Percentiles rank a stretch among this genome's conserved stretches.
These are phyloP conservation scores for Acheta domesticus DNA, from an alignment of 2,888 invertebrate species.

Conservation along the genomic window DNA sequence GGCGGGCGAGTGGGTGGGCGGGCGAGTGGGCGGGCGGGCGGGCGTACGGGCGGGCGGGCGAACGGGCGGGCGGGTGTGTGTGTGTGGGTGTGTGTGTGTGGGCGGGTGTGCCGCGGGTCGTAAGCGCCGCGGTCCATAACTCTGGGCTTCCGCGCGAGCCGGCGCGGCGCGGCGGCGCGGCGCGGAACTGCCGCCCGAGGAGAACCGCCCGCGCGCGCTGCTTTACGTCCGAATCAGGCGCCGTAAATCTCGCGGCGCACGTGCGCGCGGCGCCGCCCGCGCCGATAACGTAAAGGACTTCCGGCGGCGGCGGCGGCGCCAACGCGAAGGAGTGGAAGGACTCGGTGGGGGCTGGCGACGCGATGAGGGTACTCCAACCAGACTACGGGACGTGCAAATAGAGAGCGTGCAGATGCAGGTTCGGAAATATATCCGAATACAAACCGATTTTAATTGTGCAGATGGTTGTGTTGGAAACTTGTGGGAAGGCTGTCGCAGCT, in stretches of 20 bases:
- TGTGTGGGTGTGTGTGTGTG: not conserved
- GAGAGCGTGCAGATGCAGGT: too few species aligned
- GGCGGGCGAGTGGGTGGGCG: not conserved
- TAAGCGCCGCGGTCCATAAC: not conserved
- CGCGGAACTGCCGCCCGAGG: not conserved
- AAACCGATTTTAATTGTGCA: too few species aligned
- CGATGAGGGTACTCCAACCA: too few species aligned
- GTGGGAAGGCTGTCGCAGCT: too few species aligned
- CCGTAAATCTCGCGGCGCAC: slow-evolving; percentile 8
- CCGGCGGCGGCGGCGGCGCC: not conserved
- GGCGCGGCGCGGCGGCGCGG: too few species aligned
- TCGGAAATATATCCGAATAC: too few species aligned
- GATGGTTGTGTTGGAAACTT: too few species aligned
- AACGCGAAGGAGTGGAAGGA: too few species aligned
- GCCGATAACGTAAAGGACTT: not conserved
- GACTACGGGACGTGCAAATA: too few species aligned
- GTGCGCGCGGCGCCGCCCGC: not conserved
- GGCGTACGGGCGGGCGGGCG: not conserved
- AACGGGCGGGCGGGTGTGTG: not conserved
- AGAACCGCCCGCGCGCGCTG: not conserved
- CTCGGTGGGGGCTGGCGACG: too few species aligned
- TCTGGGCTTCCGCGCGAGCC: not conserved
- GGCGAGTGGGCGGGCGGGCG: not conserved
- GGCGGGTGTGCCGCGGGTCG: not conserved
- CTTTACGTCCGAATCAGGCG: not conserved